Base-by-base conservation (phyloP, 1,140 invertebrate genomes). In the Calephelis virginiensis region DNA sequence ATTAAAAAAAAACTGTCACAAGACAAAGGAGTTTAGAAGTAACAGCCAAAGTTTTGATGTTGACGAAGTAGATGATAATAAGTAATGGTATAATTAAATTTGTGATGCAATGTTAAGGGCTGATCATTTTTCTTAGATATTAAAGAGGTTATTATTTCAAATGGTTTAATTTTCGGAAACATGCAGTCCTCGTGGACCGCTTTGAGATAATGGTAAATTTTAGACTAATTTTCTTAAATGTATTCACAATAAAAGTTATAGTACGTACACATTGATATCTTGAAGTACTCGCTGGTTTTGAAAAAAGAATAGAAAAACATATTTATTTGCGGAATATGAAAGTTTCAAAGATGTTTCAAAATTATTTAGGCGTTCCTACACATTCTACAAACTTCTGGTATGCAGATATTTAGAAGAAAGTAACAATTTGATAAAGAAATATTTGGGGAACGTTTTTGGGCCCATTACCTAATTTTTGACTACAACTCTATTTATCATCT, bases 121-220 rank as follows among this genome's bases (percentile, higher is more conserved):
- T 67, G 74, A 82, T 85, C 76, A 81, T 83, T 85, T 85, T 84
- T 89, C 81, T 74, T 73, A 70, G 67, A 76, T 70, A 74, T 63
- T 68, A 74, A 78, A 69, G 73, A 77, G 73, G 68, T 73, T 81
- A 77, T 70, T 78, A 84, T 81, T 85, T 82, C 78, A 85, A 79
- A 80, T 77, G 71, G 75, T 85, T 86, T 88, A 82, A 85, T 85
- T 86, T 82, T 79, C 71, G 68, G 45, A 77, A 74, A 77, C 77
- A 71, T 43, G 8, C 70, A 63, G 71, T 63, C 84, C 85, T 85
- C 67, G 74, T 67, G 85, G 85, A 72, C 79, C 71, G 77, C 82
- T 87, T 89, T 83, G 85, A 72, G 64, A 87, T 85, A 87, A 84
- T 86, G 81, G 74, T 79, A 90, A 80, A 85, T 85, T 83, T 79